Evolutionary conservation across 2,113 vertebrate species (phyloP).

Genomic region (Leuciscus idus): DNA sequence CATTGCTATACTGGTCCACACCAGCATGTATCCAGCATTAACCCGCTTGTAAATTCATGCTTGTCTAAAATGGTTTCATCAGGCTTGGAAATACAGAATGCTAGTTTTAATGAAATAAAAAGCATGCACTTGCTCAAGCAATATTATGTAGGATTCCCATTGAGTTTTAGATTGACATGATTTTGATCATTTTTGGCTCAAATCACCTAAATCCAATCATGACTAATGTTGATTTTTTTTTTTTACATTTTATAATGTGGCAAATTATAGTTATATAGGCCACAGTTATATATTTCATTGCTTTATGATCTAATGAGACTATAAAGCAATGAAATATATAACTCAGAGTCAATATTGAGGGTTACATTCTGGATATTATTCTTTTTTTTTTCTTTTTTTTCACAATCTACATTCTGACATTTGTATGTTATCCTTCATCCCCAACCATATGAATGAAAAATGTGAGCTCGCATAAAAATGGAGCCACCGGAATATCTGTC

Average conservation of each 20-base stretch:
- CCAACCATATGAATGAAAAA: slow-evolving; percentile 34
- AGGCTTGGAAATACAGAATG: neutral
- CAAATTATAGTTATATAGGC: neutral
- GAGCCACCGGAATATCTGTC: slow-evolving; percentile 2
- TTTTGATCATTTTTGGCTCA: neutral
- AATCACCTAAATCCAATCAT: neutral
- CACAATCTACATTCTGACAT: slow-evolving; percentile 40
- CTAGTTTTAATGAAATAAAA: neutral
- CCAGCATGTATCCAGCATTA: neutral
- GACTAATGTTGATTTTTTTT: neutral
- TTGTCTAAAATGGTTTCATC: neutral
- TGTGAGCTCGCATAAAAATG: slow-evolving; percentile 31
- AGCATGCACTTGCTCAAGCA: too few relatives aligned
- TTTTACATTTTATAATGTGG: neutral
- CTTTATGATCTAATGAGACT: neutral
- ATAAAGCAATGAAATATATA: neutral
- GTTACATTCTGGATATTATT: neutral
- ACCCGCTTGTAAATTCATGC: neutral
- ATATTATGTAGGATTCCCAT: neutral
- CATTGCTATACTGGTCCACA: neutral
- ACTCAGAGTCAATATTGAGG: neutral
- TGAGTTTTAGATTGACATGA: neutral
- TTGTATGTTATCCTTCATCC: slow-evolving; percentile 33
- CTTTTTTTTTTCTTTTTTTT: neutral
- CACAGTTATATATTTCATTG: neutral